phyloP scores from a whole-genome alignment of 2,888 invertebrate species.

The Pediacus dermestoides region DNA sequence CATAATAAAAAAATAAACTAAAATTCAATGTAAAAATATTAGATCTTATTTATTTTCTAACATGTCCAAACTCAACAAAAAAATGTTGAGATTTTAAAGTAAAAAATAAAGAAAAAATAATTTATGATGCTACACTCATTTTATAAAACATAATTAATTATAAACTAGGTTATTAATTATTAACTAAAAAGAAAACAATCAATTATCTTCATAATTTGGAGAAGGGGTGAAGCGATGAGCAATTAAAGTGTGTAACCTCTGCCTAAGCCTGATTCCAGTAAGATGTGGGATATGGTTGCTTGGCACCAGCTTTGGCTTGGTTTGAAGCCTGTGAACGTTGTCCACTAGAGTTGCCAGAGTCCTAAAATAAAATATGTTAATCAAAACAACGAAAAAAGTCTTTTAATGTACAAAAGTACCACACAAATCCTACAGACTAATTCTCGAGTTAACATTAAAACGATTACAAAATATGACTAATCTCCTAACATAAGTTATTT shows the following conservation, averaged over 20 bases:
- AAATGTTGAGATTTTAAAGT: conserved; percentile 29
- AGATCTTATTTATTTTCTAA: conserved; percentile 33
- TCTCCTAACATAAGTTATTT: too few species aligned
- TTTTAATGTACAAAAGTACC: too few species aligned
- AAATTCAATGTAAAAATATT: too few species aligned
- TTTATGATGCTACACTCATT: conserved; percentile 32
- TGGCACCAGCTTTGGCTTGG: conserved; percentile 57
- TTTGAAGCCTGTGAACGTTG: conserved; percentile 54
- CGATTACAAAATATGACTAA: too few species aligned
- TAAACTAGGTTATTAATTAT: conserved; percentile 30
- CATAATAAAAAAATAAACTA: conserved; percentile 29
- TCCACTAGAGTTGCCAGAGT: conserved; percentile 51
- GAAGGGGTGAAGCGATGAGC: conserved; percentile 35
- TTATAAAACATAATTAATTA: conserved; percentile 31
- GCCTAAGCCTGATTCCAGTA: conserved; percentile 63
- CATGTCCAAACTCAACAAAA: conserved; percentile 28
- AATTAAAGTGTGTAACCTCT: conserved; percentile 21
- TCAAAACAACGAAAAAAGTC: too few species aligned
- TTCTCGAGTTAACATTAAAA: too few species aligned
- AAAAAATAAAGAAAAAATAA: conserved; percentile 35
- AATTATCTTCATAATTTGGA: conserved; percentile 16
- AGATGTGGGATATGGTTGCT: conserved; percentile 61
- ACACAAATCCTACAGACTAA: too few species aligned
- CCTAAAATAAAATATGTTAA: conserved; percentile 56
- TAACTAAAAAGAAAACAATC: conserved; percentile 25